These are phyloP conservation scores for Eueremaeus valkanovi DNA, from an alignment of 2,888 invertebrate genomes.

Conservation along the genomic window DNA sequence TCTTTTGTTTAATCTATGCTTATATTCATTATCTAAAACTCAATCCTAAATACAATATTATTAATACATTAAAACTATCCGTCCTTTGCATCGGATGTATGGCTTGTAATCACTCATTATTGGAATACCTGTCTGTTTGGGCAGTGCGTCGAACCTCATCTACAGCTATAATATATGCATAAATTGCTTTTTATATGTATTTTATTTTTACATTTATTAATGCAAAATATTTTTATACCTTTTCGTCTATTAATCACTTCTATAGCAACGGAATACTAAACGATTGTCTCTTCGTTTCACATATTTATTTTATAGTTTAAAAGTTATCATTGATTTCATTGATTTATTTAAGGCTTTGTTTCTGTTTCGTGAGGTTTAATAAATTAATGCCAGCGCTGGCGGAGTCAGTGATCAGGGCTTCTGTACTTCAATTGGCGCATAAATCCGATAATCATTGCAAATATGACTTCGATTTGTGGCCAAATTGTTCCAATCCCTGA, in stretches of 20 bases:
- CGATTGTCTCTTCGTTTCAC: not conserved
- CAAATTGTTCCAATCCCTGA: no score
- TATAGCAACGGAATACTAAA: constrained; percentile 3
- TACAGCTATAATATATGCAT: not conserved
- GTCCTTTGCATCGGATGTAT: not conserved
- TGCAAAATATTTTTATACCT: not conserved
- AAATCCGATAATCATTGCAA: no score
- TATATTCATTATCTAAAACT: not conserved
- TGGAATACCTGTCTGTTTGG: not conserved
- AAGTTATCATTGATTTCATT: not conserved
- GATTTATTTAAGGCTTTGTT: not conserved
- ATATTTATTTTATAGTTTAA: no score
- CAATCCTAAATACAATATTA: not conserved
- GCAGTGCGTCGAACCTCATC: constrained; percentile 24
- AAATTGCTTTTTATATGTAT: not conserved
- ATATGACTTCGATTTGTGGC: no score
- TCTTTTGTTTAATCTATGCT: not conserved
- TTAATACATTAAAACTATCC: not conserved
- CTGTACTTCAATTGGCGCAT: no score
- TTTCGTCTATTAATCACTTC: constrained; percentile 2
- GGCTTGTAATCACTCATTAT: not conserved
- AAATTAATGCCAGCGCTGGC: not conserved
- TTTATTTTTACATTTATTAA: not conserved
- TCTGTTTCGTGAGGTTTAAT: not conserved
- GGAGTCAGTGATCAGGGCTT: no score